Evolutionary conservation across 2,797 vertebrate genomes (phyloP).

Genomic region (Tragelaphus eurycerus): DNA sequence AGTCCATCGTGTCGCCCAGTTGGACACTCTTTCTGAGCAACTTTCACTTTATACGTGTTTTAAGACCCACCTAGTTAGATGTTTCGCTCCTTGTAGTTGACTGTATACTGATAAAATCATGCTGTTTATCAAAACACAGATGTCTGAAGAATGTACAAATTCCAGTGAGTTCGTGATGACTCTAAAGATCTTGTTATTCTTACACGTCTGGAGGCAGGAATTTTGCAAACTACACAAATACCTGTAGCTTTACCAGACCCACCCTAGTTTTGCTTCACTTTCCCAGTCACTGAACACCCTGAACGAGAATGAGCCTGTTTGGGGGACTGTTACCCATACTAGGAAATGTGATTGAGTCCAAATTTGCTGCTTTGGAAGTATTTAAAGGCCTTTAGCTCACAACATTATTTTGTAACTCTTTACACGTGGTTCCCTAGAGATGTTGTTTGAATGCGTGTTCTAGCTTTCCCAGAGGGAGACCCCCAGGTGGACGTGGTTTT

Average conservation of each 20-base stretch:
- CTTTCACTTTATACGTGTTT: neutral
- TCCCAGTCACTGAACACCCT: neutral
- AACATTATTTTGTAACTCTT: neutral
- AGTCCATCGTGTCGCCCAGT: accelerated
- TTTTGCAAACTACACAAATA: conserved; percentile 53
- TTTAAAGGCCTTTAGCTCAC: neutral
- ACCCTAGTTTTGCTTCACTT: neutral
- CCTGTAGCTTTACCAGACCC: neutral
- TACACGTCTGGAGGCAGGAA: conserved; percentile 48
- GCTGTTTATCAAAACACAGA: conserved; percentile 34
- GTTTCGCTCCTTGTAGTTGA: neutral
- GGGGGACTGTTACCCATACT: neutral
- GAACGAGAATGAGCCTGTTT: neutral
- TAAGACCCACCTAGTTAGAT: neutral
- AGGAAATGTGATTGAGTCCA: neutral
- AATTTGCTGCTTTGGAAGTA: neutral
- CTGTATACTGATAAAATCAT: neutral
- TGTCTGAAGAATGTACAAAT: conserved; percentile 54
- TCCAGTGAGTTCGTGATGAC: neutral
- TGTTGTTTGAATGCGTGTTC: neutral
- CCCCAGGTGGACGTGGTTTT: neutral
- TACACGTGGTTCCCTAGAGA: neutral
- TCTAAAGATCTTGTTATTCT: conserved; percentile 61
- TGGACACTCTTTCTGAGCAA: neutral
- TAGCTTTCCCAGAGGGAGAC: neutral